Conservation (phyloP, 37 sponge, comb jelly and placozoan species). For the Agelas oroides region DNA sequence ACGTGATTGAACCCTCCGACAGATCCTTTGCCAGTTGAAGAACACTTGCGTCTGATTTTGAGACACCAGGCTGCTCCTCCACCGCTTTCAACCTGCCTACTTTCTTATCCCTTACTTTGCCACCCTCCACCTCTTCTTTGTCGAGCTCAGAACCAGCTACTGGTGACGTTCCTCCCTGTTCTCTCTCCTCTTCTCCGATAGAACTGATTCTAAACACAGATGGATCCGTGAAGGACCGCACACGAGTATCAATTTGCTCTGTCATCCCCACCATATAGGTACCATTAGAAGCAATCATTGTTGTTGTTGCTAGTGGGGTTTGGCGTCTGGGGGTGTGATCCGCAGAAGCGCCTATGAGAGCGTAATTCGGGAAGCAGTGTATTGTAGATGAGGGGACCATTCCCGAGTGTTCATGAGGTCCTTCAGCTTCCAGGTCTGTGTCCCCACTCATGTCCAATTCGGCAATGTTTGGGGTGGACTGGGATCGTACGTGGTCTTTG, state of each 20-base stretch:
- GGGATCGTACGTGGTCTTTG: conserved; percentile 51
- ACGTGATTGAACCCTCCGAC: background rate
- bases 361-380: background rate
- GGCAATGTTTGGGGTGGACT: conserved; percentile 51
- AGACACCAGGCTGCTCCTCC: too few relatives aligned
- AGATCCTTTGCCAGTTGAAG: conserved; percentile 1
- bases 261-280: background rate
- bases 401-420: background rate
- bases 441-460: background rate
- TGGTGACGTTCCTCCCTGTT: too few relatives aligned
- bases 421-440: background rate
- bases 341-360: too few relatives aligned
- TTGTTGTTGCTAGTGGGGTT: too few relatives aligned
- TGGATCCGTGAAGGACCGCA: background rate
- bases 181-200: background rate
- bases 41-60: background rate
- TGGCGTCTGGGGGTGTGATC: background rate
- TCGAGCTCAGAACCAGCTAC: background rate
- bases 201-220: background rate
- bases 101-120: background rate
- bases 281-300: background rate
- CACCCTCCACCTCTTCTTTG: background rate
- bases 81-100: too few relatives aligned
- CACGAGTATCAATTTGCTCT: background rate
- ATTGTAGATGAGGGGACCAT: background rate